phyloP scores from a whole-genome alignment of 1,140 invertebrate species.

The Micrasema longulum region DNA sequence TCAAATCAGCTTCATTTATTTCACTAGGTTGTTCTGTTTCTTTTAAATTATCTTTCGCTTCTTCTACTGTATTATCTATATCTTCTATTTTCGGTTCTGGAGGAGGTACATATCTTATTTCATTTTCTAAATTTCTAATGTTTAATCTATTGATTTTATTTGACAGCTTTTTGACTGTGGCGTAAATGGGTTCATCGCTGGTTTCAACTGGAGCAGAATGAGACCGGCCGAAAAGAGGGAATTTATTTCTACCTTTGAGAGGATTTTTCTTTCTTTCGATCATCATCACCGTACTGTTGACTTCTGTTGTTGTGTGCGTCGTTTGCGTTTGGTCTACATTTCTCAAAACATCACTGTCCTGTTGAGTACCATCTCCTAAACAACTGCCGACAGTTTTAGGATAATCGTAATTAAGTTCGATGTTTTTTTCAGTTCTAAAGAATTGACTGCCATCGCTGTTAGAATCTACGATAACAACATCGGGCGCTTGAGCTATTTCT shows the following conservation, averaged over 20 bases:
- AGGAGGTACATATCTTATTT: constrained; percentile 63
- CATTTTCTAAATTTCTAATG: constrained; percentile 65
- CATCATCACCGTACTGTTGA: constrained; percentile 66
- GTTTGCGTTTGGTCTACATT: constrained; percentile 47
- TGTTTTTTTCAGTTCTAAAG: constrained; percentile 67
- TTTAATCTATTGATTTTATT: constrained; percentile 65
- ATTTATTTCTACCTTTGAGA: constrained; percentile 57
- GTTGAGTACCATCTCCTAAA: neutral
- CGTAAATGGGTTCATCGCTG: constrained; percentile 66
- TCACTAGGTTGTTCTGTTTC: neutral
- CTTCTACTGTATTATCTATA: neutral
- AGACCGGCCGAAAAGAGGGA: constrained; percentile 66
- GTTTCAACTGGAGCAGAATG: constrained; percentile 65
- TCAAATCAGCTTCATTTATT: constrained; percentile 14
- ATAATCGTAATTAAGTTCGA: constrained; percentile 67
- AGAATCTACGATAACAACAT: constrained; percentile 37
- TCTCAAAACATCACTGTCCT: constrained; percentile 10
- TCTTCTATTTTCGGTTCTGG: constrained; percentile 32
- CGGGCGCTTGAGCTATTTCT: constrained; percentile 28
- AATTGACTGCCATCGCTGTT: constrained; percentile 54
- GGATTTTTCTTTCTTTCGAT: constrained; percentile 64
- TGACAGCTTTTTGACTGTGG: constrained; percentile 66
- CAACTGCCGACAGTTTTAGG: constrained; percentile 56
- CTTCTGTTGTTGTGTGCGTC: constrained; percentile 63
- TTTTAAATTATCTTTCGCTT: neutral